Percentiles rank a stretch among this genome's conserved stretches.
phyloP scores from a whole-genome alignment of 92 coral and sea anemone genomes.

The Virgularia gustaviana region DNA sequence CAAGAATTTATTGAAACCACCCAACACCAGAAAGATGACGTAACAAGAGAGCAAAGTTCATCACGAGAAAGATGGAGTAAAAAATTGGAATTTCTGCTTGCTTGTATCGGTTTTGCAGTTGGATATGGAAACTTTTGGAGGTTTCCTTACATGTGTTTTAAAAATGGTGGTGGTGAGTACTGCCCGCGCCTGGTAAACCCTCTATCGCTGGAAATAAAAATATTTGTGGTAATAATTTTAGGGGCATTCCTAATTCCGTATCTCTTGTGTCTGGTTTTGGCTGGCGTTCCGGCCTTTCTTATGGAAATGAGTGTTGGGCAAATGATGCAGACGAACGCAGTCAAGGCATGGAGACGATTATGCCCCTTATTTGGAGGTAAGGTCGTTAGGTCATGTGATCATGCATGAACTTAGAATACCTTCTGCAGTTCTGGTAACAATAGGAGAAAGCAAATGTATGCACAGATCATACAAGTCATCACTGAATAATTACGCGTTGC shows the following conservation, averaged over 20 bases:
- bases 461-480: no score
- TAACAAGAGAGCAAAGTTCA: no score
- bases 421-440: no score
- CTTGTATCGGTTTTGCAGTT: constrained; percentile 86
- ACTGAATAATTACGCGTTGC: no score
- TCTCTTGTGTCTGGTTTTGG: constrained; percentile 62
- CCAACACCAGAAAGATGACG: no score
- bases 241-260: constrained; percentile 93
- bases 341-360: constrained; percentile 76
- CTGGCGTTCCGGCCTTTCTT: constrained; percentile 77
- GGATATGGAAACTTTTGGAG: constrained; percentile 97
- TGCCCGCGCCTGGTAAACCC: no score
- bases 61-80: no score
- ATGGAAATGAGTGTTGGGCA: constrained; percentile 87
- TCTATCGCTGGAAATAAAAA: not conserved
- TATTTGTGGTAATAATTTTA: not conserved
- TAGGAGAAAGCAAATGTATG: not conserved
- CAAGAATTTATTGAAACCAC: no score
- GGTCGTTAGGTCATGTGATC: not conserved
- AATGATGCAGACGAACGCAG: constrained; percentile 68
- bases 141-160: constrained; percentile 92
- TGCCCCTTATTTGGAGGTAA: constrained; percentile 83
- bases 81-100: constrained; percentile 78
- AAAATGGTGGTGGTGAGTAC: no score
- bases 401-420: no score